A percentile compares a stretch with the other conserved stretches of the same genome.
These are phyloP conservation scores for Zapus hudsonius DNA, from an alignment of 2,113 vertebrate genomes.

Conservation along the genomic window DNA sequence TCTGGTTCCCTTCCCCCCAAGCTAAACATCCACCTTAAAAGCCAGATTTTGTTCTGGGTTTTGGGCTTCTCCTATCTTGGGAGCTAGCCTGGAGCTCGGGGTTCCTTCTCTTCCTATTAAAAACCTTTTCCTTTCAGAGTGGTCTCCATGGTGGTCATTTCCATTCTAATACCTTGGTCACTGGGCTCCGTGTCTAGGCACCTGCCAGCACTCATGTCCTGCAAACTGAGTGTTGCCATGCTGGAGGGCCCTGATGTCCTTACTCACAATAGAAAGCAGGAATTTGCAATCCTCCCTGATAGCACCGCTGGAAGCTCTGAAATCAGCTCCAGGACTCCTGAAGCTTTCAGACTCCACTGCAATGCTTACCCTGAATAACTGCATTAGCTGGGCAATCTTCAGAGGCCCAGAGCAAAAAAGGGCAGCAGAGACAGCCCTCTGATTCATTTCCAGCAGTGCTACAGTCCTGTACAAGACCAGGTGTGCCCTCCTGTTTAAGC, in stretches of 20 bases:
- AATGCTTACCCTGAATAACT: neutral
- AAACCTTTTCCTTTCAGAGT: too few relatives aligned
- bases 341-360: conserved; percentile 31
- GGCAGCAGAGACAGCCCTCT: neutral
- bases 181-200: neutral
- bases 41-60: too few relatives aligned
- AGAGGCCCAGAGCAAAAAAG: neutral
- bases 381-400: neutral
- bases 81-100: too few relatives aligned
- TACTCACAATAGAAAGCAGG: neutral
- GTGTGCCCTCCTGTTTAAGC: neutral
- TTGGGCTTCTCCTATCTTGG: too few relatives aligned
- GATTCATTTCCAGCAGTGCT: neutral
- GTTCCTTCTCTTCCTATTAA: too few relatives aligned
- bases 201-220: neutral
- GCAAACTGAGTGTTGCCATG: neutral
- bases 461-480: neutral
- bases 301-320: neutral
- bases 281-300: conserved; percentile 4
- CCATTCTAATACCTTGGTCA: too few relatives aligned
- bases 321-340: neutral
- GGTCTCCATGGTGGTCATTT: too few relatives aligned
- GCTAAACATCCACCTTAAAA: too few relatives aligned
- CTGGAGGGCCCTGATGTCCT: neutral
- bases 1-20: too few relatives aligned